Evolutionary conservation across 2,797 vertebrate genomes (phyloP).

Genomic region (Spatula versicolor): DNA sequence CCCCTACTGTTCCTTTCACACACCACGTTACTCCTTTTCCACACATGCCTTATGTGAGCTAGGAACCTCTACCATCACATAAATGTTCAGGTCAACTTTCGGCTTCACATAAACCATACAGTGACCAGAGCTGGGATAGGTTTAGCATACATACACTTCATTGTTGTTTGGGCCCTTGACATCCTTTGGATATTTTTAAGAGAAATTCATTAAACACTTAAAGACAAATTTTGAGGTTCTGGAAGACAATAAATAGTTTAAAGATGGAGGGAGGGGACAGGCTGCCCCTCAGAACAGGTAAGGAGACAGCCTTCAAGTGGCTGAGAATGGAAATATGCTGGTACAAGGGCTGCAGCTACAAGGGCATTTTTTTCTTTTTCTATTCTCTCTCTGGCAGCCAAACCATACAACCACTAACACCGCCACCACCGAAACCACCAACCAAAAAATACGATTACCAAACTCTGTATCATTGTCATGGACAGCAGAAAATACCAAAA

Average conservation of each 20-base stretch:
- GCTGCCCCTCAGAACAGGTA: neutral
- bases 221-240: neutral
- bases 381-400: neutral
- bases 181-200: neutral
- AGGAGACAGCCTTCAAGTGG: neutral
- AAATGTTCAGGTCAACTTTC: neutral
- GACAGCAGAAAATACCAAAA: neutral
- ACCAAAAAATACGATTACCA: neutral
- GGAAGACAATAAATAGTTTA: neutral
- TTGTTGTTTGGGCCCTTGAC: neutral
- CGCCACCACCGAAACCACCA: neutral
- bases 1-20: neutral
- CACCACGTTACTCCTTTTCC: neutral
- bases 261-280: neutral
- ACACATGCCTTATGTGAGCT: neutral
- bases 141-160: fast-evolving
- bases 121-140: neutral
- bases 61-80: neutral
- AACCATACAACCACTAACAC: neutral
- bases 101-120: neutral
- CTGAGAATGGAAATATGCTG: fast-evolving
- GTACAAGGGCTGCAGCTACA: neutral
- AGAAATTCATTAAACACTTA: neutral
- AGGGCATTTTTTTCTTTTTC: neutral
- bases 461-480: neutral